Percentiles rank a stretch among this genome's conserved stretches.
Evolutionary conservation across 1,140 invertebrate species (phyloP).

Genomic region (Drosophila kohkoa): DNA sequence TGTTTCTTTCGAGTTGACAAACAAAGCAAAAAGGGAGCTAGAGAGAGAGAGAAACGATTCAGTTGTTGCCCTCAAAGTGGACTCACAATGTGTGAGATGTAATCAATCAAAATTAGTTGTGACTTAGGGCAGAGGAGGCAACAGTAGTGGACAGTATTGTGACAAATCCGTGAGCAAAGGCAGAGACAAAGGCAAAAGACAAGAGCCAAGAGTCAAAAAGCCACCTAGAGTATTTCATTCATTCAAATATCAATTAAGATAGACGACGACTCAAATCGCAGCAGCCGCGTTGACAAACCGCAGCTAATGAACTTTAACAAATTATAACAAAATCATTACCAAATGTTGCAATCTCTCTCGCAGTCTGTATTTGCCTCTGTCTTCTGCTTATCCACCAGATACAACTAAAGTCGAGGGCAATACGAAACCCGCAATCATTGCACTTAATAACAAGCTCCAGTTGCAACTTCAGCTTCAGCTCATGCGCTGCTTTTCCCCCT

Average conservation of each 20-base stretch:
- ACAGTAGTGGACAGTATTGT: slow-evolving; percentile 54
- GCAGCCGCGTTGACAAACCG: slow-evolving; percentile 34
- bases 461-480: not conserved
- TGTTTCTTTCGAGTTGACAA: slow-evolving; percentile 25
- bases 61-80: slow-evolving; percentile 1
- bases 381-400: slow-evolving; percentile 20
- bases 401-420: slow-evolving; percentile 30
- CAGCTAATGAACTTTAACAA: slow-evolving; percentile 33
- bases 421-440: slow-evolving; percentile 34
- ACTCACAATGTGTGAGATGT: slow-evolving; percentile 1
- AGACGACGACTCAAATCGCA: not conserved
- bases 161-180: slow-evolving; percentile 31
- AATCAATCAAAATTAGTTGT: slow-evolving; percentile 67
- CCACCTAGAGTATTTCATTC: slow-evolving; percentile 13
- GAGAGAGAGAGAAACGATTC: no score
- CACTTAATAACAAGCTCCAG: slow-evolving; percentile 37
- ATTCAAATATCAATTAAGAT: slow-evolving; percentile 52
- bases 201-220: no score
- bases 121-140: slow-evolving; percentile 39
- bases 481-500: not conserved
- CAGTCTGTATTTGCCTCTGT: not conserved
- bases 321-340: slow-evolving; percentile 19
- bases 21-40: not conserved
- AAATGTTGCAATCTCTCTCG: slow-evolving; percentile 2
- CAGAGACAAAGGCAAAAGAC: no score